Evolutionary conservation across 2,797 vertebrate species (phyloP).

Genomic region (Malacoctenus gilli): DNA sequence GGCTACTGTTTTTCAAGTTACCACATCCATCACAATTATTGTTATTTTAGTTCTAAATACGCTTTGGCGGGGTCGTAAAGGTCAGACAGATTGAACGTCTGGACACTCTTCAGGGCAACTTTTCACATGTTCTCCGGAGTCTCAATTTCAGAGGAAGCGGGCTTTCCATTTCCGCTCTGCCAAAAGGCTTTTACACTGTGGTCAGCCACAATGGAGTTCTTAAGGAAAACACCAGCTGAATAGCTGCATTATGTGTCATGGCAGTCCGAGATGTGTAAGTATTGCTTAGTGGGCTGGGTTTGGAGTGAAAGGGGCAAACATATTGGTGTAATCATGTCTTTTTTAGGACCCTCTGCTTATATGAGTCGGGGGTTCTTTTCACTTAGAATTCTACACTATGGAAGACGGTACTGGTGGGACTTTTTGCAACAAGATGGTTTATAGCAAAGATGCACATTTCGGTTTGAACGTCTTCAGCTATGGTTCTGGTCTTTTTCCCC

Average conservation of each 20-base stretch:
- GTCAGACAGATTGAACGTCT: constrained; percentile 41
- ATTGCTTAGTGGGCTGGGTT: too few relatives aligned
- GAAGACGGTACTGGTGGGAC: too few relatives aligned
- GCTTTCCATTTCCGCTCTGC: constrained; percentile 43
- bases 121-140: constrained; percentile 30
- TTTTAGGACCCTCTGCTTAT: too few relatives aligned
- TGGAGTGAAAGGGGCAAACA: too few relatives aligned
- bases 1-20: constrained; percentile 9
- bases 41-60: constrained; percentile 44
- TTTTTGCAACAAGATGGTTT: too few relatives aligned
- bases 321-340: too few relatives aligned
- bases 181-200: constrained; percentile 26
- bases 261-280: not conserved
- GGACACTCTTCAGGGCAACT: constrained; percentile 20
- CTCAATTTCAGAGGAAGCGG: constrained; percentile 52
- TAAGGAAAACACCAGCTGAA: not conserved
- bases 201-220: constrained; percentile 38
- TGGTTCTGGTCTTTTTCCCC: too few relatives aligned
- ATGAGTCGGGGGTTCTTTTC: too few relatives aligned
- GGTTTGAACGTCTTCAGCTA: too few relatives aligned
- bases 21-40: constrained; percentile 54
- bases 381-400: too few relatives aligned
- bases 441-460: too few relatives aligned
- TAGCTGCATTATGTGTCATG: not conserved
- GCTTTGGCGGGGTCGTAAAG: constrained; percentile 39